Evolutionary conservation across 2,797 vertebrate species (phyloP).

Genomic region (Lacerta bilineata): DNA sequence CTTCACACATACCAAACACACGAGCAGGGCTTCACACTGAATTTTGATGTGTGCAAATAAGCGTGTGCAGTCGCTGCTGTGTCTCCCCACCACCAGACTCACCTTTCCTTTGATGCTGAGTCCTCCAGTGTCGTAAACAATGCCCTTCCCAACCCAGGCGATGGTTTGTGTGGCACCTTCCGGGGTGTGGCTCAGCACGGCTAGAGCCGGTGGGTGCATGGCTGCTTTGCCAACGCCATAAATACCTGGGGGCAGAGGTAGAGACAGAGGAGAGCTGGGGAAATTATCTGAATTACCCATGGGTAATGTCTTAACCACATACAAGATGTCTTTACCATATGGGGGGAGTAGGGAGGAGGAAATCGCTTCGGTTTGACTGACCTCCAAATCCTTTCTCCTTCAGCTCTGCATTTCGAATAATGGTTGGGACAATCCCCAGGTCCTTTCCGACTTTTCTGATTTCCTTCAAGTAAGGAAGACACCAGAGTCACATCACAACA

Average conservation of each 20-base stretch:
- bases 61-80: too few species aligned
- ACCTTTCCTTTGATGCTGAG: slow-evolving; percentile 99
- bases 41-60: neutral
- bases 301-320: neutral
- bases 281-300: neutral
- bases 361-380: slow-evolving; percentile 67
- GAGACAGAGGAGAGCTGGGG: slow-evolving; percentile 2
- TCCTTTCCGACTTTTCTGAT: slow-evolving; percentile 91
- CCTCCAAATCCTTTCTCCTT: slow-evolving; percentile 96
- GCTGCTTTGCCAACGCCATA: slow-evolving; percentile 98
- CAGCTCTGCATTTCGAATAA: slow-evolving; percentile 94
- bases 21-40: neutral
- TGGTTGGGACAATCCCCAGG: slow-evolving; percentile 89
- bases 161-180: slow-evolving; percentile 96
- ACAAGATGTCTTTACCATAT: neutral
- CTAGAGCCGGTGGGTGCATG: slow-evolving; percentile 91
- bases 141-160: slow-evolving; percentile 98
- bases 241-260: slow-evolving; percentile 80
- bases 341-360: too few species aligned
- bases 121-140: slow-evolving; percentile 98
- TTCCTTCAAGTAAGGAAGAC: slow-evolving; percentile 82
- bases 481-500: neutral
- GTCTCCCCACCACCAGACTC: neutral
- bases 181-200: slow-evolving; percentile 93
- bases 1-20: too few species aligned